Base-by-base conservation (phyloP, 2,888 invertebrate species). In the Pediacus dermestoides region DNA sequence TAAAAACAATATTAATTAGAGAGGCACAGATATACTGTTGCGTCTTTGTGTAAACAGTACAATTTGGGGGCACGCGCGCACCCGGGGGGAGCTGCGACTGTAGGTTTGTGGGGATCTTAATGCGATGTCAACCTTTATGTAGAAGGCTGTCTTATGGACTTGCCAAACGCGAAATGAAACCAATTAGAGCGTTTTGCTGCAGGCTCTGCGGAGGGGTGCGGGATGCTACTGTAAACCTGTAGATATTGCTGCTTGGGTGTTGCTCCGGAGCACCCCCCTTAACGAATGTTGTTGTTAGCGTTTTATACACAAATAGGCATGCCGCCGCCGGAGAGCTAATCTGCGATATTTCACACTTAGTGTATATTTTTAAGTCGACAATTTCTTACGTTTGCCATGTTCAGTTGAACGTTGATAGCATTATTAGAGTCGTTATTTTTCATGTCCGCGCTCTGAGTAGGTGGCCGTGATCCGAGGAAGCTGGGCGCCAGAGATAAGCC, bases 361-460 rank as follows among this genome's bases (percentile, higher is more conserved):
- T 35, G 47, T 51, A 52, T 49, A 55, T 55, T 55, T 53, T 52
- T 46, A 50, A 51, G 52, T 50, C 40, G 48, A 42, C 54, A 46
- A 52, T 57, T 55, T 52, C 57, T 56, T 55, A 53, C 49, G 48
- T 58, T 49, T 50, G 55, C 57, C 48, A 48, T 55, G 55, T 55
- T 57, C 57, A 53, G 53, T 57, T 50, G 46, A 52, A 51, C 47
- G 50, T 53, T 62, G 63, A 64, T 63, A 63, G 58, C 61, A 63
- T 63, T 64, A 63, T 64, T 63, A 63, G 60, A 53, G 63, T 63
- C 63, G 61, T 66, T 65, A 66, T 66, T 66, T 65, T 65, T 64
- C 65, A 60, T 57, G 59, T 55, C 57, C 48, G 52, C 43, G 36
- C 44, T 40, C 43, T 48, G 48, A 49, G 48, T 49, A 48, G 46